phyloP scores from a whole-genome alignment of 2,888 invertebrate species.

The Ecdyonurus torrentis region DNA sequence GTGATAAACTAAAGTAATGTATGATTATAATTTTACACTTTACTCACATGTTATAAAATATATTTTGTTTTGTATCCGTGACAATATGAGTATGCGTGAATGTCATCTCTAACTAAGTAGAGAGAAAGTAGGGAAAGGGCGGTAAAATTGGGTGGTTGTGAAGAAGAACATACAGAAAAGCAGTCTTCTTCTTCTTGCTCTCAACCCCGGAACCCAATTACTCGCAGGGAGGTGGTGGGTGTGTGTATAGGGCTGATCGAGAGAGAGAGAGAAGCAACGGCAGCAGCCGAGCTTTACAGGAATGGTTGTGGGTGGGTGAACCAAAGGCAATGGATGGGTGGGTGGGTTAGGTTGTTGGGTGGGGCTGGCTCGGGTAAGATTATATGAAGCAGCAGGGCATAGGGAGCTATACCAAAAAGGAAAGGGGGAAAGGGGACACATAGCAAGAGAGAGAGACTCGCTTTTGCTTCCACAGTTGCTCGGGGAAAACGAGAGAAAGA shows the following conservation, averaged over 20 bases:
- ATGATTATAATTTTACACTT: too few relatives aligned
- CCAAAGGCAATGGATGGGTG: not conserved
- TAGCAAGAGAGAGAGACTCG: slow-evolving; percentile 18
- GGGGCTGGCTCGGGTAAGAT: not conserved
- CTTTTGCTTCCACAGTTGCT: not conserved
- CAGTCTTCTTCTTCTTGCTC: not conserved
- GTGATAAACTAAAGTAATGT: too few relatives aligned
- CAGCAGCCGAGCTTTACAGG: not conserved
- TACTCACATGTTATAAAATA: too few relatives aligned
- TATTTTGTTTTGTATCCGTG: too few relatives aligned
- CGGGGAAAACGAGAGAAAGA: not conserved
- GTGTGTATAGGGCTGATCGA: slow-evolving; percentile 3
- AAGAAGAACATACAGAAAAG: not conserved
- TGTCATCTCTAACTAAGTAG: too few relatives aligned
- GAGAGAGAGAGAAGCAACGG: not conserved
- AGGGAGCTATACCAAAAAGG: slow-evolving; percentile 10
- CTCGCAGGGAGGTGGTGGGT: not conserved
- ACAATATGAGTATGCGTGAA: too few relatives aligned
- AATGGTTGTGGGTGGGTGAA: too few relatives aligned
- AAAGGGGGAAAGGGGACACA: slow-evolving; percentile 18
- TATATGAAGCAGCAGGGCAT: not conserved
- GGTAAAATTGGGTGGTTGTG: not conserved
- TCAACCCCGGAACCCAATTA: slow-evolving; percentile 7
- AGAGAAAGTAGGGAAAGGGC: too few relatives aligned
- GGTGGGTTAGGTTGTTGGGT: not conserved